Percentiles rank a stretch among this genome's conserved stretches.
Conservation (phyloP, 2,888 invertebrate species). For the Heliconius ethilla region DNA sequence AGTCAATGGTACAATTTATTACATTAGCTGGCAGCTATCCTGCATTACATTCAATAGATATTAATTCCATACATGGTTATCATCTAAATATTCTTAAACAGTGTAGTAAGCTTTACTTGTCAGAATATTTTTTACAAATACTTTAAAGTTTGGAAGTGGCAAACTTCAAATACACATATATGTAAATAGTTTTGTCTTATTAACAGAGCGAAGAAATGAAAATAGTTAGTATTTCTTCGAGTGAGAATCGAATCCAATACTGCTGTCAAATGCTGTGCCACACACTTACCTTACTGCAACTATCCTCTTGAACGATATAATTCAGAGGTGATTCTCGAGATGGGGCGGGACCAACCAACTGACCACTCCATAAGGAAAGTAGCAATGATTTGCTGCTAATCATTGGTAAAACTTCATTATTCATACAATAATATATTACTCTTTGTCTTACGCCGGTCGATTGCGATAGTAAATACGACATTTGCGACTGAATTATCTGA, state of each 20-base stretch:
- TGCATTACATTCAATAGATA: no score
- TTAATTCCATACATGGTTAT: no score
- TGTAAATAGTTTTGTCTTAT: background rate
- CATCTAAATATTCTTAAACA: no score
- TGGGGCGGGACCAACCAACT: background rate
- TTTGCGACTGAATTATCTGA: conserved; percentile 7
- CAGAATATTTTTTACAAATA: no score
- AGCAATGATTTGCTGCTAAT: background rate
- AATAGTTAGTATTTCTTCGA: background rate
- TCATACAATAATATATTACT: background rate
- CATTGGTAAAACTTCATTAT: conserved; percentile 6
- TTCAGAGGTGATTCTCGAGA: conserved; percentile 1
- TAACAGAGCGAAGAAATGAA: background rate
- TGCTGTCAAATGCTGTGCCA: no score
- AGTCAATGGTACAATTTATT: no score
- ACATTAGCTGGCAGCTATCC: no score
- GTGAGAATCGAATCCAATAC: background rate
- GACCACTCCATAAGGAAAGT: conserved; percentile 11
- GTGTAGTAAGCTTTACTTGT: no score
- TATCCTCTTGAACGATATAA: background rate
- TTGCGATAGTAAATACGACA: background rate
- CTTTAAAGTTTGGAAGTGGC: no score
- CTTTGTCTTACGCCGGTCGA: conserved; percentile 6
- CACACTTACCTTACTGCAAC: background rate
- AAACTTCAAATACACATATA: no score